Evolutionary conservation across 1,140 invertebrate species (phyloP).

Genomic region (Wasmannia auropunctata): DNA sequence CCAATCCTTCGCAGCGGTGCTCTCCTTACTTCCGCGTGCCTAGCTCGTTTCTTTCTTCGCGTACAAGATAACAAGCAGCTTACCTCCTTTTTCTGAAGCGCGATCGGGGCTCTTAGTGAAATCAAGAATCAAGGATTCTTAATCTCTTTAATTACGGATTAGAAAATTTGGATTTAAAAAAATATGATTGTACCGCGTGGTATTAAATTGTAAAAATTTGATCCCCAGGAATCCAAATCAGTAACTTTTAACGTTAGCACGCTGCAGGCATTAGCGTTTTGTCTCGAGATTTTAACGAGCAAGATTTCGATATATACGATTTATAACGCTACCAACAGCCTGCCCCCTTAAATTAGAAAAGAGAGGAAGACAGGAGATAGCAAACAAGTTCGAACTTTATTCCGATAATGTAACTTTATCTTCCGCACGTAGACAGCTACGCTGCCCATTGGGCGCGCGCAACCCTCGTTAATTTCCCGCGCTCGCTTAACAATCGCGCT

Average conservation of each 20-base stretch:
- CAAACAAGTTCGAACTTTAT: constrained; percentile 48
- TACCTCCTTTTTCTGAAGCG: neutral
- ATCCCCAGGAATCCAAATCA: no score
- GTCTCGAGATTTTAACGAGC: neutral
- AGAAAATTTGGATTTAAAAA: neutral
- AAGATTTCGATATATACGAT: constrained; percentile 8
- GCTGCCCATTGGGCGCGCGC: constrained; percentile 32
- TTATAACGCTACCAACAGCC: constrained; percentile 18
- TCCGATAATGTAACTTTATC: constrained; percentile 55
- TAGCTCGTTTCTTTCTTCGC: constrained; percentile 5
- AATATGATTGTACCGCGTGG: neutral
- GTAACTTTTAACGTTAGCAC: no score
- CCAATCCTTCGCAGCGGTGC: neutral
- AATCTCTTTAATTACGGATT: neutral
- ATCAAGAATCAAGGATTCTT: no score
- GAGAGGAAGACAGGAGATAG: constrained; percentile 23
- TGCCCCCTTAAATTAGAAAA: constrained; percentile 3
- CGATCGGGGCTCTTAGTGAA: neutral
- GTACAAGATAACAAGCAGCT: neutral
- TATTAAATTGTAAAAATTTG: no score
- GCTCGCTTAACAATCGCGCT: constrained; percentile 49
- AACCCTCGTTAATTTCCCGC: constrained; percentile 43
- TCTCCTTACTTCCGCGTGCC: neutral
- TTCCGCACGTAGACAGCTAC: constrained; percentile 38
- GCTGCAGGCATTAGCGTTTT: neutral